Evolutionary conservation across 2,113 vertebrate species (phyloP).

Genomic region (Neomonachus schauinslandi): DNA sequence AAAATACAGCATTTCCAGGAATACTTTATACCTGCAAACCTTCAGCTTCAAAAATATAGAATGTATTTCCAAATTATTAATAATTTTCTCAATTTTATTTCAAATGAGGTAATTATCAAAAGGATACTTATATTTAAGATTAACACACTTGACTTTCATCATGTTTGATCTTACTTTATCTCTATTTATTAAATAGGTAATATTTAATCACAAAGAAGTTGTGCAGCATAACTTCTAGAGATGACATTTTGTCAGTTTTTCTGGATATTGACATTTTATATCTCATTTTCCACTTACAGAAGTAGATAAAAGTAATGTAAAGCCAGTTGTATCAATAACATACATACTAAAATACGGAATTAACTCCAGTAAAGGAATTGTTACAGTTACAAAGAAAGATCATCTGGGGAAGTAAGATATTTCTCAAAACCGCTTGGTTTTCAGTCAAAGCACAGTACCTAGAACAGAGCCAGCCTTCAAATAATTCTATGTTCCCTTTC

Average conservation of each 20-base stretch:
- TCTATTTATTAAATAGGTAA: slow-evolving; percentile 16
- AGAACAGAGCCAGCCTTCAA: not conserved
- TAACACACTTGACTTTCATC: not conserved
- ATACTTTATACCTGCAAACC: not conserved
- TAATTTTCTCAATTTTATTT: slow-evolving; percentile 47
- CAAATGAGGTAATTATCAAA: not conserved
- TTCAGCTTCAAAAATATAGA: not conserved
- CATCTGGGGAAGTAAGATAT: not conserved
- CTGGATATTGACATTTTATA: not conserved
- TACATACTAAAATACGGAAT: not conserved
- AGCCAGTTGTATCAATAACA: not conserved
- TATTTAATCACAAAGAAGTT: slow-evolving; percentile 38
- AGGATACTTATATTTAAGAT: not conserved
- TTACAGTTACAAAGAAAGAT: not conserved
- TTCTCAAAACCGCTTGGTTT: not conserved
- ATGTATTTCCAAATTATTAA: not conserved
- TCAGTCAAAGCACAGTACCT: not conserved
- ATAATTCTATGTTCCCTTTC: not conserved
- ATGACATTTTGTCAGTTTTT: not conserved
- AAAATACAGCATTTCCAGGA: slow-evolving; percentile 18
- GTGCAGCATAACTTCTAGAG: not conserved
- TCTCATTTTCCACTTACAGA: not conserved
- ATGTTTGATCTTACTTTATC: not conserved
- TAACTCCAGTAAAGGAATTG: not conserved
- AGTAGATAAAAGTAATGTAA: not conserved